phyloP scores from a whole-genome alignment of 1,140 invertebrate species.

The Watersipora subatra region DNA sequence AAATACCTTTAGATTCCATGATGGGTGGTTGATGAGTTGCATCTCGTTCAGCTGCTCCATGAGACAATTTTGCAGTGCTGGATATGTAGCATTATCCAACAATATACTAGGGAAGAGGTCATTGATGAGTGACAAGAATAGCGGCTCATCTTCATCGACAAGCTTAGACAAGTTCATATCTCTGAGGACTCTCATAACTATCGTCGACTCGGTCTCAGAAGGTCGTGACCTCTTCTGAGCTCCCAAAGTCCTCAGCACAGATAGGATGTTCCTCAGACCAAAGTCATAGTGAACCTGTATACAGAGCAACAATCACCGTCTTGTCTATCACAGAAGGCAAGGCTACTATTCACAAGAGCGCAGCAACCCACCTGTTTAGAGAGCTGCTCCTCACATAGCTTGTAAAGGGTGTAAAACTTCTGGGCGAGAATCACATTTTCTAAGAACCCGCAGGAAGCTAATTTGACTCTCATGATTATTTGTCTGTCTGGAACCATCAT shows the following conservation, averaged over 20 bases:
- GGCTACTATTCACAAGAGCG: not conserved
- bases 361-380: conserved; percentile 26
- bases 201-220: conserved; percentile 83
- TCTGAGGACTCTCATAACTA: conserved; percentile 84
- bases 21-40: conserved; percentile 71
- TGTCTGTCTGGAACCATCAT: conserved; percentile 44
- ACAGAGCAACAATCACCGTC: not conserved
- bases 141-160: conserved; percentile 89
- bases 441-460: conserved; percentile 34
- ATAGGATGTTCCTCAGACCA: conserved; percentile 84
- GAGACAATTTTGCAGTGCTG: conserved; percentile 46
- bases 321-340: too few species aligned
- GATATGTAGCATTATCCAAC: conserved; percentile 78
- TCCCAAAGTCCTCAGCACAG: conserved; percentile 77
- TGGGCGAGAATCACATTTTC: conserved; percentile 35
- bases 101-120: conserved; percentile 87
- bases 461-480: conserved; percentile 38
- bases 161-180: conserved; percentile 97
- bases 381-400: conserved; percentile 37
- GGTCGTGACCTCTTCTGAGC: conserved; percentile 75
- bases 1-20: conserved; percentile 77
- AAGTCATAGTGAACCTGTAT: conserved; percentile 87
- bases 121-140: conserved; percentile 85
- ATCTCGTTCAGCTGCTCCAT: conserved; percentile 27
- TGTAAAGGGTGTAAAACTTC: conserved; percentile 37